Conservation (phyloP, 2,797 vertebrate species). For the Momotus momota region DNA sequence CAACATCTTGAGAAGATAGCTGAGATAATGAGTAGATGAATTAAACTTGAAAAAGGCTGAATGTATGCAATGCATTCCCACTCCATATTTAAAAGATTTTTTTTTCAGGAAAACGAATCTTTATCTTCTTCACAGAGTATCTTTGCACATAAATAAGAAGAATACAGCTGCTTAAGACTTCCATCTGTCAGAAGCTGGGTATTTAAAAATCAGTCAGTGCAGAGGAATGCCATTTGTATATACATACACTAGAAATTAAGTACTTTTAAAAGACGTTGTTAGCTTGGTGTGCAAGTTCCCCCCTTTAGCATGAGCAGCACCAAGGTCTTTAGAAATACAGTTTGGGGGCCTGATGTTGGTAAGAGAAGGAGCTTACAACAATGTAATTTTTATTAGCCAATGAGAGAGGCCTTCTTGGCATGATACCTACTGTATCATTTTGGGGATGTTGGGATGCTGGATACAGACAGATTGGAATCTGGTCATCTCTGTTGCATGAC, state of each 20-base stretch:
- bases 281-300: neutral
- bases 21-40: neutral
- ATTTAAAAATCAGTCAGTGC: neutral
- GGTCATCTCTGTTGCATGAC: neutral
- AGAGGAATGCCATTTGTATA: neutral
- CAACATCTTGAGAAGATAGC: neutral
- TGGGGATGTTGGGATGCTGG: neutral
- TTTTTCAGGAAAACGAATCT: neutral
- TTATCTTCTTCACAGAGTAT: neutral
- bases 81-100: neutral
- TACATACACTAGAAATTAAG: neutral
- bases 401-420: neutral
- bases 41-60: neutral
- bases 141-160: neutral
- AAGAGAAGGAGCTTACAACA: neutral
- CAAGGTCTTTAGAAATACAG: neutral
- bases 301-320: neutral
- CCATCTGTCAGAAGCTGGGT: neutral
- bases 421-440: neutral
- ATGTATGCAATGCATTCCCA: neutral
- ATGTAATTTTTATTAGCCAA: neutral
- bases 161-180: neutral
- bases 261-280: neutral
- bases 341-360: neutral
- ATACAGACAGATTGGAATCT: neutral